Evolutionary conservation across 2,888 invertebrate species (phyloP), one percentile per base, ranked within the genome.

Genomic region (Philhelius pedissequus): DNA sequence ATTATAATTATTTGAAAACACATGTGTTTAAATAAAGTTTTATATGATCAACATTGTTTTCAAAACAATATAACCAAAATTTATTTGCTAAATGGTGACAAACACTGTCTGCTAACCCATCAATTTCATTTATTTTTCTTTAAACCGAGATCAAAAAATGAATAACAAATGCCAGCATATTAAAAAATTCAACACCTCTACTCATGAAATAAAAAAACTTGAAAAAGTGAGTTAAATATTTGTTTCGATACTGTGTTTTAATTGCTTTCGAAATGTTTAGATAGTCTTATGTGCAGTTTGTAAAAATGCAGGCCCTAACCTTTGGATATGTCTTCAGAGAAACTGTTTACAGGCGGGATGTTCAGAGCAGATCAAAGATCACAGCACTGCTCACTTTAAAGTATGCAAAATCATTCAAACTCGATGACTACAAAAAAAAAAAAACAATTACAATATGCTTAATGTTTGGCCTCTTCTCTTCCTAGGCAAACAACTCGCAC

Each of bases 251-350:
- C 11, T 45, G 5, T 52, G 18, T 32, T 48, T n/a, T 20, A 30
- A 69, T 38, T 9, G 60, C 11, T 20, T 32, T 22, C 3, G 4
- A 11, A 56, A 38, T 32, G n/a, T 13, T 58, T 18, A 94, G 94
- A 91, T 90, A 68, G 89, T 92, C 86, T 90, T 92, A 89, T 97
- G 97, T 92, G 93, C 94, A 80, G 94, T 95, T 88, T 97, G 97
- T 88, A 93, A 94, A 43, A 94, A 94, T 86, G 92, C 93, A 11
- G 96, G 96, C 1, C 95, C 95, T 62, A 96, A 97, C 90, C 93
- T 97, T 71, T 97, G 97, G 97, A 94, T 97, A 78, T 98, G 98
- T 89, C 92, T 98, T 74, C 94, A 95, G 89, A 94, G 94, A 43
- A 95, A 95, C 66, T 98, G 97, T 90, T 93, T 94, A 70, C 95